Conservation (phyloP, 1,140 invertebrate genomes). For the Grapholita molesta region DNA sequence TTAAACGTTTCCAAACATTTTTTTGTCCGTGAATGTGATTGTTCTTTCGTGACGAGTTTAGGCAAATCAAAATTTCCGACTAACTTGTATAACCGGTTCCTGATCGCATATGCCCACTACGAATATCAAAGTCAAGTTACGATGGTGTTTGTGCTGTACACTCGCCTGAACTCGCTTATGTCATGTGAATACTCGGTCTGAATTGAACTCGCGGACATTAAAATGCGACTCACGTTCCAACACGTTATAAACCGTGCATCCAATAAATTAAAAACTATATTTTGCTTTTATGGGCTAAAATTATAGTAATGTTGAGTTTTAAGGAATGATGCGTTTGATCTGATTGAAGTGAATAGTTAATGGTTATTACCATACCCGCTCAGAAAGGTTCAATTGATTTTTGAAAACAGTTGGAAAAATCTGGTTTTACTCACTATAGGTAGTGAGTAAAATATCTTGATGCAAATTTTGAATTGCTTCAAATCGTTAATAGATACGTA, state of each 20-base stretch:
- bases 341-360: background rate
- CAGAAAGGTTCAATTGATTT: too few relatives aligned
- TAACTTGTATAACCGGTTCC: too few relatives aligned
- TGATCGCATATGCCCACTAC: background rate
- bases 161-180: background rate
- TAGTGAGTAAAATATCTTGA: too few relatives aligned
- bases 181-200: background rate
- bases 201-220: conserved; percentile 46
- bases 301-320: conserved; percentile 3
- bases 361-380: too few relatives aligned
- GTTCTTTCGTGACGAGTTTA: background rate
- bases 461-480: too few relatives aligned
- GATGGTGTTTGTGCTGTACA: conserved; percentile 46
- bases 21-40: background rate
- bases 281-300: background rate
- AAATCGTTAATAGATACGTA: too few relatives aligned
- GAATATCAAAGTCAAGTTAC: background rate
- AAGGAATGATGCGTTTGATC: background rate
- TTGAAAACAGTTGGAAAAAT: too few relatives aligned
- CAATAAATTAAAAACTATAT: conserved; percentile 57
- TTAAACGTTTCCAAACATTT: conserved; percentile 54
- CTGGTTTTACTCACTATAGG: too few relatives aligned
- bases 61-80: too few relatives aligned
- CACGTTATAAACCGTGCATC: conserved; percentile 56
- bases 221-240: conserved; percentile 59